Percentiles rank a stretch among this genome's conserved stretches.
These are phyloP conservation scores for Leptinotarsa peninsularis DNA, from an alignment of 2,888 invertebrate genomes.

Conservation along the genomic window DNA sequence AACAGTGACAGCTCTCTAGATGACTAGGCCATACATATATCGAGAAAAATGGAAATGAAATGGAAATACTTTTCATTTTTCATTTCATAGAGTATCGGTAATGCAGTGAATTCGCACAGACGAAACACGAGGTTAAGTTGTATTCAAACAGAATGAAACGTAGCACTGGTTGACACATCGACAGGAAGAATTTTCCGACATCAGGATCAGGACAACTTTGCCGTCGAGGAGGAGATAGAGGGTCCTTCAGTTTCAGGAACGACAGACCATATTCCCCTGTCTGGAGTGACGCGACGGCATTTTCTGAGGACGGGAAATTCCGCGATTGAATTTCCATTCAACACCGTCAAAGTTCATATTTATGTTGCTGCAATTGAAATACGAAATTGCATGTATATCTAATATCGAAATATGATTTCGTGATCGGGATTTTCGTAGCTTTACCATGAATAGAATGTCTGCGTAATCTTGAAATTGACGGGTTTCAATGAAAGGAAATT, in stretches of 20 bases:
- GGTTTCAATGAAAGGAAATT: constrained; percentile 8
- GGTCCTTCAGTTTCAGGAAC: neutral
- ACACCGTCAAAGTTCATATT: constrained; percentile 50
- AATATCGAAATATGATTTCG: constrained; percentile 33
- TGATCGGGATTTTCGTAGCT: constrained; percentile 25
- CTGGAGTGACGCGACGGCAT: neutral
- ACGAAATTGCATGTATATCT: constrained; percentile 39
- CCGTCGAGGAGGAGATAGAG: neutral
- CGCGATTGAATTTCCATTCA: constrained; percentile 50
- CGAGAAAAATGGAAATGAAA: constrained; percentile 41
- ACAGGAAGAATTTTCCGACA: neutral
- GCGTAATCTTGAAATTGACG: constrained; percentile 5
- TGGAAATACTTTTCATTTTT: constrained; percentile 46
- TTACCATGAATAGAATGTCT: constrained; percentile 16
- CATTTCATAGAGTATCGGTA: constrained; percentile 25
- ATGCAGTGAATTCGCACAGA: constrained; percentile 24
- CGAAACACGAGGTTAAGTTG: constrained; percentile 1
- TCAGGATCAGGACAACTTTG: neutral
- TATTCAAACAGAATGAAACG: constrained; percentile 14
- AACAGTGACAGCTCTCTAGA: constrained; percentile 3
- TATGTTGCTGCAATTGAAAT: constrained; percentile 46
- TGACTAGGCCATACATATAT: neutral
- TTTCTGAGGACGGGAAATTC: constrained; percentile 37
- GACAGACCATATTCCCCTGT: constrained; percentile 7
- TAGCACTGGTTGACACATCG: neutral